Evolutionary conservation across 1,140 invertebrate genomes (phyloP).

Genomic region (Babylonia areolata): DNA sequence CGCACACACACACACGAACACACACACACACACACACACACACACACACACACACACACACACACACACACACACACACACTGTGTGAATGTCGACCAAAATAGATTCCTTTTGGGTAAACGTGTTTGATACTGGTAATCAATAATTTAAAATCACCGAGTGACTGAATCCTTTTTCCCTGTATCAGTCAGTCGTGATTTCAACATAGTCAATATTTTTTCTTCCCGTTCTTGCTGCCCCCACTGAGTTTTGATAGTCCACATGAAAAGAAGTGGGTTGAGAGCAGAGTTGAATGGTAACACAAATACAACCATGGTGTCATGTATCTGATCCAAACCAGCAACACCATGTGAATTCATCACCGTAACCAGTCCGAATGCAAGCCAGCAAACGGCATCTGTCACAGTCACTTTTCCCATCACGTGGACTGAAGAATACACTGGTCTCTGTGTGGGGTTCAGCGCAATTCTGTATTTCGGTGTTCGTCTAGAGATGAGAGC

Average conservation of each 20-base stretch:
- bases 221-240: neutral
- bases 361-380: neutral
- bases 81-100: too few species aligned
- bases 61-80: too few species aligned
- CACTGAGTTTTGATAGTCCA: neutral
- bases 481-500: conserved; percentile 40
- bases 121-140: too few species aligned
- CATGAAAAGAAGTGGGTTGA: neutral
- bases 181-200: neutral
- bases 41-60: too few species aligned
- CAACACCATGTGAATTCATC: too few species aligned
- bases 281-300: too few species aligned
- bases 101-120: too few species aligned
- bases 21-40: too few species aligned
- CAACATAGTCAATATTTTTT: neutral
- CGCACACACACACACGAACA: too few species aligned
- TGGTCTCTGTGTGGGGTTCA: neutral
- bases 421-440: conserved; percentile 20
- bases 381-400: neutral
- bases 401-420: neutral
- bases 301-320: neutral
- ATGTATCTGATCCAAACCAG: neutral
- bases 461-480: conserved; percentile 14
- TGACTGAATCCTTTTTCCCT: too few species aligned
- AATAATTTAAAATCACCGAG: too few species aligned